Evolutionary conservation across 2,113 vertebrate species (phyloP).

Genomic region (Octodon degus): DNA sequence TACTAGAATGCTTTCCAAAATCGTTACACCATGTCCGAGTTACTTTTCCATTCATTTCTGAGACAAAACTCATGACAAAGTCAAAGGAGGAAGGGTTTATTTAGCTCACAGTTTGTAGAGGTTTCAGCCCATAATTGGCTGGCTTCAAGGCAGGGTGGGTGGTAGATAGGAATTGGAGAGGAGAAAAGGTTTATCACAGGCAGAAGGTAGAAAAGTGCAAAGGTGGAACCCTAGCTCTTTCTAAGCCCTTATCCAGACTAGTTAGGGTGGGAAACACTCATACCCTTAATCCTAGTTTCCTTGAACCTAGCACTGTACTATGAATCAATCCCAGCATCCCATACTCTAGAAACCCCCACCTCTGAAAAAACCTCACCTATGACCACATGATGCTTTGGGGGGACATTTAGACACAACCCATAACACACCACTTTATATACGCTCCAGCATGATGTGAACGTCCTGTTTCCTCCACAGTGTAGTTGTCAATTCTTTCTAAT

Average conservation of each 20-base stretch:
- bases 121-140: neutral
- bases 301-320: neutral
- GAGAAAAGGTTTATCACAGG: neutral
- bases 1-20: neutral
- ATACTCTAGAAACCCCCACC: neutral
- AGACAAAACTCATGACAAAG: neutral
- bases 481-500: neutral
- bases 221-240: too few species aligned
- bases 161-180: fast-evolving
- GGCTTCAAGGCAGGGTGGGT: neutral
- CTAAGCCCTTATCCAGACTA: neutral
- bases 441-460: neutral
- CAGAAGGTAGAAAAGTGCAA: neutral
- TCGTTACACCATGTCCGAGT: neutral
- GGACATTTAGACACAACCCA: neutral
- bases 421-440: neutral
- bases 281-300: neutral
- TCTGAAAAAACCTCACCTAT: neutral
- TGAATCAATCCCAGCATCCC: neutral
- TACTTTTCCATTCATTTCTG: neutral
- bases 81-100: neutral
- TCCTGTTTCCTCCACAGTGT: neutral
- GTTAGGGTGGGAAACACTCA: neutral
- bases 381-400: neutral
- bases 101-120: neutral